These are phyloP conservation scores for Holothuria scabra DNA, from an alignment of 53 echinoderm and acorn worm genomes.

Conservation along the genomic window DNA sequence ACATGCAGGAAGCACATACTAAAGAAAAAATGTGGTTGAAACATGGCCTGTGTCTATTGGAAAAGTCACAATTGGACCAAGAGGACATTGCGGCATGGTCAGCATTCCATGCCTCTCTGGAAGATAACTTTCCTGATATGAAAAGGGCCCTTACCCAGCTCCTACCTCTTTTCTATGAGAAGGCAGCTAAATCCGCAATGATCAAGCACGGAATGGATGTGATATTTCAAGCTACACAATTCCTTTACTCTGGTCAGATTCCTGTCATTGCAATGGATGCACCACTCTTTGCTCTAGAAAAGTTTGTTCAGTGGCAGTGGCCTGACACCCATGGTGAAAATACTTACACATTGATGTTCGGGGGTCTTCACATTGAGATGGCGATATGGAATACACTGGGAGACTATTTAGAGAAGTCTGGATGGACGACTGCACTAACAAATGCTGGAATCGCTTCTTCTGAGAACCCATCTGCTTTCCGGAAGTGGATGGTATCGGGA, in stretches of 20 bases:
- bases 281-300: conserved; percentile 51
- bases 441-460: conserved; percentile 41
- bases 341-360: conserved; percentile 12
- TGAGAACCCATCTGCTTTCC: conserved; percentile 2
- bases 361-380: conserved; percentile 43
- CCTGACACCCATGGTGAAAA: conserved; percentile 21
- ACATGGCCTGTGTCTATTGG: neutral
- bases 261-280: conserved; percentile 35
- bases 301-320: conserved; percentile 51
- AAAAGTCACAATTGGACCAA: neutral
- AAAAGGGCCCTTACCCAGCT: conserved; percentile 8
- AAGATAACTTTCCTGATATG: neutral
- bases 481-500: neutral
- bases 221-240: neutral
- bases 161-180: conserved; percentile 41
- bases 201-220: conserved; percentile 58
- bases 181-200: conserved; percentile 45
- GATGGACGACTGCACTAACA: conserved; percentile 39
- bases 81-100: conserved; percentile 1
- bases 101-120: conserved; percentile 33
- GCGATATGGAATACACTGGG: conserved; percentile 29
- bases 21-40: conserved; percentile 10
- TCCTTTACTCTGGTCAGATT: conserved; percentile 44
- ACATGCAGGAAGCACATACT: neutral
- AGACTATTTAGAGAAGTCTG: conserved; percentile 40